phyloP scores from a whole-genome alignment of 2,888 invertebrate genomes.

The Tenthredo distinguenda region DNA sequence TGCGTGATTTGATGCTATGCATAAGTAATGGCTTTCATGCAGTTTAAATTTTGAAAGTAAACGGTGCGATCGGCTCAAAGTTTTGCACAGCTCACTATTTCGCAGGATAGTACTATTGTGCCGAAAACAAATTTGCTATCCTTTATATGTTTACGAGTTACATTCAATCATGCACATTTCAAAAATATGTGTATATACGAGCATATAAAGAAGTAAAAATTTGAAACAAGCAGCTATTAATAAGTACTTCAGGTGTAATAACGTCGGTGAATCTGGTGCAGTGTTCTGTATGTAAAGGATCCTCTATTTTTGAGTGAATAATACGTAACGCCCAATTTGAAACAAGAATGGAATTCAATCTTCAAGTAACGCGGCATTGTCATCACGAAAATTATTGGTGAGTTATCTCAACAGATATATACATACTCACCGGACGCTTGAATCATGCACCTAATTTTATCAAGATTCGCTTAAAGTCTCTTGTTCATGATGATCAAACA shows the following conservation, averaged over 20 bases:
- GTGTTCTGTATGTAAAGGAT: background rate
- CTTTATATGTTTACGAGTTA: background rate
- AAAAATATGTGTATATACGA: background rate
- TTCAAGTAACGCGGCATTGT: background rate
- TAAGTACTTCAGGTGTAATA: background rate
- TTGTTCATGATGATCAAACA: background rate
- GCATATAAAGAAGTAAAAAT: background rate
- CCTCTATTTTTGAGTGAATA: background rate
- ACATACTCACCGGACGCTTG: background rate
- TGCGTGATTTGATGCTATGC: background rate
- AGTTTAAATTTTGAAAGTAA: constrained; percentile 7
- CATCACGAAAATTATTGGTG: background rate
- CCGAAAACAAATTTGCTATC: background rate
- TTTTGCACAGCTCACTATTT: background rate
- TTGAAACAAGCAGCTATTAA: background rate
- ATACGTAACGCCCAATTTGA: background rate
- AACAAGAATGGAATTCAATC: background rate
- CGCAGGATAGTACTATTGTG: background rate
- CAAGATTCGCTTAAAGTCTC: background rate
- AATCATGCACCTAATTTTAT: background rate
- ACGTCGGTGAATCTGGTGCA: background rate
- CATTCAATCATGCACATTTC: no score
- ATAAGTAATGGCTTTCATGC: background rate
- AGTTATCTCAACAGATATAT: background rate
- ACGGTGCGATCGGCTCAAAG: background rate